Base-by-base conservation (phyloP, 2,888 invertebrate genomes). In the Diaprepes abbreviatus region DNA sequence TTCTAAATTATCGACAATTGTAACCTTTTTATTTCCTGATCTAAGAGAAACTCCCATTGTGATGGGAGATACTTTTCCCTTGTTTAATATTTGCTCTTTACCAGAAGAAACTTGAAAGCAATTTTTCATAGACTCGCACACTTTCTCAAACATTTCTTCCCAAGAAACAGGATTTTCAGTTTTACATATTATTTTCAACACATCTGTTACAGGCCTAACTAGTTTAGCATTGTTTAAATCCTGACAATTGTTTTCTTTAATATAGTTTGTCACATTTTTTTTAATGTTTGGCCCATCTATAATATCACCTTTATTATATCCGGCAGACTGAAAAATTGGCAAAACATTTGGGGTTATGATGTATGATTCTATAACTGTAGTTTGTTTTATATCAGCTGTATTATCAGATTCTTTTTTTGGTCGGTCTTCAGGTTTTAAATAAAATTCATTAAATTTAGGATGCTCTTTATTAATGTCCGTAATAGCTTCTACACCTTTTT, bases 1-100 rank as follows among this genome's bases (percentile, higher is more conserved):
- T 80, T 96, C 94, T 79, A 97, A 87, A 85, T 97, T 96, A 76
- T 94, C 94, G 1, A 98, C 90, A 57, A 97, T 84, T 0, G 97
- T 97, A 60, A 93, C 96, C 88, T 95, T 96, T 83, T 97, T 97
- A 82, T 95, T 95, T 17, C 94, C 93, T 17, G 92, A 90, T 68
- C 96, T 85, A n/a, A 90, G 90, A 16, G 89, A 91, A 4, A 95
- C 89, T 12, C 89, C 89, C 85, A 97, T 91, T 75, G 89, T 89
- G 74, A 97, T 90, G 2, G 93, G 91, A 33, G 92, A 91, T 55
- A 95, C 86, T 81, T 91, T 91, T 48, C 91, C 90, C 79, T 91
- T 92, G 75, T 86, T 86, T 24, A 89, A 74, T n/a, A 79, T 77
- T 72, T 81, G 80, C 72, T 83, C 83, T 38, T 88, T 86, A 73